These are phyloP conservation scores for Drosophila athabasca DNA, from an alignment of 1,140 invertebrate species.

Conservation along the genomic window DNA sequence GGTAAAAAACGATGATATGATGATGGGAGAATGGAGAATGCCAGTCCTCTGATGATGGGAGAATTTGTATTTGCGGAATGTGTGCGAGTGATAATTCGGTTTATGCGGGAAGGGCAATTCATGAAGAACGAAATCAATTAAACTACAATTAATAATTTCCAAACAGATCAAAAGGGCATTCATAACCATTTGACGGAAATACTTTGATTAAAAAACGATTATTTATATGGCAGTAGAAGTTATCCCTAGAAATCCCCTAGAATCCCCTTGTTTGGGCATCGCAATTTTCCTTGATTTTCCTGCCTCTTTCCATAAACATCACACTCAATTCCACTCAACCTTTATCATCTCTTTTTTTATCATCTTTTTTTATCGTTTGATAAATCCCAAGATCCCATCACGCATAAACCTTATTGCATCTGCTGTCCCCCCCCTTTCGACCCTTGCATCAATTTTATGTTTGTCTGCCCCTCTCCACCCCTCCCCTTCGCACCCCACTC, in stretches of 20 bases:
- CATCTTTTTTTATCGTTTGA: conserved; percentile 25
- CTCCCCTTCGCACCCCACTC: too few species aligned
- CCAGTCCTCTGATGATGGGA: conserved; percentile 56
- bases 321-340: conserved; percentile 36
- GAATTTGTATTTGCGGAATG: conserved; percentile 55
- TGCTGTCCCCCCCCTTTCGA: conserved; percentile 17
- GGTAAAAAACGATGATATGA: conserved; percentile 47
- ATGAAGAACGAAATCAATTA: not conserved
- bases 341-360: conserved; percentile 36
- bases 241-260: too few species aligned
- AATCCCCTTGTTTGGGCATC: too few species aligned
- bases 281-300: too few species aligned
- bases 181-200: too few species aligned
- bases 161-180: too few species aligned
- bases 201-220: too few species aligned
- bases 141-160: not conserved
- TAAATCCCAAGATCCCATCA: conserved; percentile 17
- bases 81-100: conserved; percentile 37
- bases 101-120: conserved; percentile 49
- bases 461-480: conserved; percentile 39
- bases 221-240: too few species aligned
- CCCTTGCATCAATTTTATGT: conserved; percentile 71
- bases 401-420: conserved; percentile 39
- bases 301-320: too few species aligned
- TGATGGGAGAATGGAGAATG: not conserved